Base-by-base conservation (phyloP, 1,140 invertebrate species). In the Dufourea novaeangliae region DNA sequence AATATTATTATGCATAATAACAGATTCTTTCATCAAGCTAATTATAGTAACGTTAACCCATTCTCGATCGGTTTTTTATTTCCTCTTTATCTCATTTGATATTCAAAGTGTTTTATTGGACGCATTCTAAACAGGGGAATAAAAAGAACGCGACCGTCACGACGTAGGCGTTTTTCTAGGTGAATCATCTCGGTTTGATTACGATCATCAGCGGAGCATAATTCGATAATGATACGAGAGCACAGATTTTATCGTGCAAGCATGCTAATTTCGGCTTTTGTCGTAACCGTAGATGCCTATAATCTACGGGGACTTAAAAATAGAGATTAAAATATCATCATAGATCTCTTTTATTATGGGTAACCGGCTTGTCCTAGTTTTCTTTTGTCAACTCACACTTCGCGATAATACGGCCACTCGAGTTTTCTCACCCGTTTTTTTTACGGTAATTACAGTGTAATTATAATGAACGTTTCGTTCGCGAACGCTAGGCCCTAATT, bases 161-260 rank as follows among this genome's bases (percentile, higher is more conserved):
- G 62, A 80, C 68, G 78, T 86, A 80, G 88, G 88, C 86, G 87
- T 88, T 73, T 83, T 83, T 81, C 81, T 89, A 89, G 87, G 81
- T 77, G 80, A 89, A 86, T 86, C 75, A 83, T 88, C 84, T 80
- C 59, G 80, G 79, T 67, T 86, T 82, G 90, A 92, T 92, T 90
- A 91, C 79, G 83, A 92, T 92, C 91, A 90, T 90, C 75, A 75
- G 71, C 78, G 70, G 71, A 84, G 80, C 84, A 91, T 92, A 92
- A 92, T 92, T 92, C 82, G 90, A 91, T 92, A 92, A 92, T 92
- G 88, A 92, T 88, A 89, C 78, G 85, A 88, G 84, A 77, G 84
- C 83, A 86, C 63, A 74, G 85, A 83, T 88, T 89, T 90, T 89
- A 91, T 88, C 88, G 87, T 88, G 87, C 88, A 90, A 89, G 89